Evolutionary conservation across 2,113 vertebrate genomes (phyloP), one percentile per base, ranked within the genome.

Genomic region (Cervus canadensis): DNA sequence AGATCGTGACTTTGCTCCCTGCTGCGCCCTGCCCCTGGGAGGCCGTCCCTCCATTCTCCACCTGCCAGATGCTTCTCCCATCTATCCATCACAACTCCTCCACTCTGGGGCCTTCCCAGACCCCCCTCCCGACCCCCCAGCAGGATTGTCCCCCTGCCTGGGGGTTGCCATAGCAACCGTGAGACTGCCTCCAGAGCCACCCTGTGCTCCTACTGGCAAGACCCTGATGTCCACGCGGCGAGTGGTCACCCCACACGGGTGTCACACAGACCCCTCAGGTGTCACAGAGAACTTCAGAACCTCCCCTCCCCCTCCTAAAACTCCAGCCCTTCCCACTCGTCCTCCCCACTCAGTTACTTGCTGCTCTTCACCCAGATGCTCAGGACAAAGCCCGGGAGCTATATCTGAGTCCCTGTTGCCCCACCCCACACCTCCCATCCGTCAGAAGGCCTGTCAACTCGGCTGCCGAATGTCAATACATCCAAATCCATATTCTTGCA

Each of bases 401-500:
- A 1, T n/a, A 7, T 43, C 52, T n/a, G 52, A 45, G 3, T 23
- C 67, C 15, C 30, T 43, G 30, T 59, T 81, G 59, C 43, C 52
- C 64, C 0, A 0, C 7, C 30, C 74, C 9, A 8, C 82, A 52
- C 8, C 0, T 10, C 36, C 23, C 30, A 0, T 28, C 48, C 62
- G 13, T 26, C 45, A 50, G n/a, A 14, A 71, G 36, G 7, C 84
- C 82, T 36, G 12, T 23, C 5, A 11, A 0, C 71, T 40, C 11
- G 16, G 21, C 26, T 33, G 83, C 57, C 12, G 17, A 43, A 7
- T 4, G 40, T 13, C 71, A 7, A 5, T 90, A 16, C 21, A 19
- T 8, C 89, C 45, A 6, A n/a, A n/a, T 17, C 28, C 5, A 1
- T 5, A 0, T 30, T 28, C 26, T 30, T 2, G 2, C 0, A 0